A percentile compares a stretch with the other conserved stretches of the same genome.
Evolutionary conservation across 2,888 invertebrate genomes (phyloP).

Genomic region (Cancer borealis): DNA sequence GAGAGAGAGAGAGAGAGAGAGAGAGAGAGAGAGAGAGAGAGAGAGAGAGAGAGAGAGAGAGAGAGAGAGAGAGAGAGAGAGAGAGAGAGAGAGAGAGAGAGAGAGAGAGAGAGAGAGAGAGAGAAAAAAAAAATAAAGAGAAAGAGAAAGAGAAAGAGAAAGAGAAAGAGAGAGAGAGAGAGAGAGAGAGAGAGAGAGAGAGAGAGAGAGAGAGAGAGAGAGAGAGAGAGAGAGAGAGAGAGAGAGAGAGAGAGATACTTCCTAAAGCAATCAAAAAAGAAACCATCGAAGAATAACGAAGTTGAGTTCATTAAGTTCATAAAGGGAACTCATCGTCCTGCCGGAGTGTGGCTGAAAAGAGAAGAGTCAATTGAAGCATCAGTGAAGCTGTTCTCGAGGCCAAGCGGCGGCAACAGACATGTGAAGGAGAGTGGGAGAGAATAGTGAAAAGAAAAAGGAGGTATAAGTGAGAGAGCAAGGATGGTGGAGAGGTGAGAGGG

Average conservation of each 20-base stretch:
- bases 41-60: too few relatives aligned
- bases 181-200: too few relatives aligned
- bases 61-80: too few relatives aligned
- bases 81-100: neutral
- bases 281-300: neutral
- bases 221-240: conserved; percentile 20
- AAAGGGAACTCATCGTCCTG: neutral
- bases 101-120: neutral
- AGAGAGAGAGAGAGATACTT: neutral
- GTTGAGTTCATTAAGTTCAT: neutral
- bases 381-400: neutral
- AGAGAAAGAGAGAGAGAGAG: too few relatives aligned
- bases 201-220: conserved; percentile 20
- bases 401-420: neutral
- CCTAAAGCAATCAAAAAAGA: neutral
- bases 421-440: neutral
- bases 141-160: too few relatives aligned
- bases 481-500: too few relatives aligned
- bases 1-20: too few relatives aligned
- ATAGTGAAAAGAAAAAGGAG: neutral
- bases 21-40: too few relatives aligned
- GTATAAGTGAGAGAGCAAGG: neutral
- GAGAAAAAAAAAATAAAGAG: too few relatives aligned
- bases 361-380: neutral
- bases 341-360: neutral